Evolutionary conservation across 2,888 invertebrate species (phyloP).

Genomic region (Eueremaeus valkanovi): DNA sequence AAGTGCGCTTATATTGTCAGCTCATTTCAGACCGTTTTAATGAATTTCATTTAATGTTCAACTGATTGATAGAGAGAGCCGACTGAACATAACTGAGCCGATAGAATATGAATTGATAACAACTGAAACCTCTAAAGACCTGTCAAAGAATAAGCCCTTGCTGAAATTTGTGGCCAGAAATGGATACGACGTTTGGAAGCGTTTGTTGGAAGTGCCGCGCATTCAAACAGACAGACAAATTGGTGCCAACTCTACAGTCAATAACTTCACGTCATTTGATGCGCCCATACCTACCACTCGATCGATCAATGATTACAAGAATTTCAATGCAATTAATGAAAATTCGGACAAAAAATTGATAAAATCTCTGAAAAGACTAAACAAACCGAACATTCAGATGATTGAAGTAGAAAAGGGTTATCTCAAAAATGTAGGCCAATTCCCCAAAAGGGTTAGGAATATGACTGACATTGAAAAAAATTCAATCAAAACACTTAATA

Average conservation of each 20-base stretch:
- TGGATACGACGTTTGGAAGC: slow-evolving; percentile 16
- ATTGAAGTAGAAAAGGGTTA: background rate
- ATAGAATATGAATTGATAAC: background rate
- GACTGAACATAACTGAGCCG: background rate
- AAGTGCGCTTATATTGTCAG: background rate
- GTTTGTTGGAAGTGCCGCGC: background rate
- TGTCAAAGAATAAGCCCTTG: background rate
- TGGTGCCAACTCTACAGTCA: background rate
- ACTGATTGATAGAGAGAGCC: too few species aligned
- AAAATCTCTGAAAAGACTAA: background rate
- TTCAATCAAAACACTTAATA: background rate
- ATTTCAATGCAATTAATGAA: background rate
- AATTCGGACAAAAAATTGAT: background rate
- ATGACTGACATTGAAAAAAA: background rate
- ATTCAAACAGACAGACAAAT: background rate
- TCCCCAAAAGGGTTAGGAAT: background rate
- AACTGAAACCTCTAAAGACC: background rate
- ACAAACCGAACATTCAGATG: slow-evolving; percentile 3
- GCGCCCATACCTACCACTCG: background rate
- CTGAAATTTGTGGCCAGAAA: slow-evolving; percentile 19
- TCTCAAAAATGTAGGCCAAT: background rate
- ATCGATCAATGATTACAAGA: background rate
- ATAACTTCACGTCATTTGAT: background rate
- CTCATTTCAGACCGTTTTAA: background rate
- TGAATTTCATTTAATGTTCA: background rate